Conservation (phyloP, 2,888 invertebrate genomes). For the Sinopyrophorus schimmeli region DNA sequence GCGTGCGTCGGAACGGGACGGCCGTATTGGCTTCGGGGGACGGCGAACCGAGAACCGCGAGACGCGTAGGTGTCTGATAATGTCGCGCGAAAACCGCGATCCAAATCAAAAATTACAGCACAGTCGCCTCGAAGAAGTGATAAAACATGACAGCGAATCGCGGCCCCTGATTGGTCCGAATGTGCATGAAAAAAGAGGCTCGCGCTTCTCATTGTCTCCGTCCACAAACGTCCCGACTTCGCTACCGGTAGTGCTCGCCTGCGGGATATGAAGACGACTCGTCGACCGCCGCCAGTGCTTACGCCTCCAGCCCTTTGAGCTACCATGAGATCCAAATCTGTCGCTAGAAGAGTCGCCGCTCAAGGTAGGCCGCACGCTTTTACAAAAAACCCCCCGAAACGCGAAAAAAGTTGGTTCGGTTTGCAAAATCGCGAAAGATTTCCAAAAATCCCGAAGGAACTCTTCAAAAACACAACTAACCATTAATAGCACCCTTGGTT, state of each 20-base stretch:
- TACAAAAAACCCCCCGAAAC: too few species aligned
- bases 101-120: constrained; percentile 53
- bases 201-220: constrained; percentile 51
- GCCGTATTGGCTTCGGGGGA: constrained; percentile 1
- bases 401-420: too few species aligned
- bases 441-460: too few species aligned
- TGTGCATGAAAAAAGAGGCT: constrained; percentile 51
- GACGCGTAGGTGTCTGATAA: constrained; percentile 35
- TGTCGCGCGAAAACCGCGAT: constrained; percentile 45
- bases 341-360: constrained; percentile 70
- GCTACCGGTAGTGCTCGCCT: constrained; percentile 40
- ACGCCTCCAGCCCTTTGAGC: constrained; percentile 42
- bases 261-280: constrained; percentile 43
- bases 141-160: constrained; percentile 56
- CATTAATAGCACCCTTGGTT: too few species aligned
- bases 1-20: constrained; percentile 28
- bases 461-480: too few species aligned
- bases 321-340: constrained; percentile 73
- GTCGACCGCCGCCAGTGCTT: constrained; percentile 25
- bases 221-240: constrained; percentile 44
- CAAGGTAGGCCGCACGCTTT: too few species aligned
- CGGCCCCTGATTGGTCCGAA: constrained; percentile 52
- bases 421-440: too few species aligned
- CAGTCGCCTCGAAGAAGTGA: constrained; percentile 55
- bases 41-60: constrained; percentile 13